These are phyloP conservation scores for Gambusia yucatana DNA, from an alignment of 2,797 vertebrate genomes.

Conservation along the genomic window DNA sequence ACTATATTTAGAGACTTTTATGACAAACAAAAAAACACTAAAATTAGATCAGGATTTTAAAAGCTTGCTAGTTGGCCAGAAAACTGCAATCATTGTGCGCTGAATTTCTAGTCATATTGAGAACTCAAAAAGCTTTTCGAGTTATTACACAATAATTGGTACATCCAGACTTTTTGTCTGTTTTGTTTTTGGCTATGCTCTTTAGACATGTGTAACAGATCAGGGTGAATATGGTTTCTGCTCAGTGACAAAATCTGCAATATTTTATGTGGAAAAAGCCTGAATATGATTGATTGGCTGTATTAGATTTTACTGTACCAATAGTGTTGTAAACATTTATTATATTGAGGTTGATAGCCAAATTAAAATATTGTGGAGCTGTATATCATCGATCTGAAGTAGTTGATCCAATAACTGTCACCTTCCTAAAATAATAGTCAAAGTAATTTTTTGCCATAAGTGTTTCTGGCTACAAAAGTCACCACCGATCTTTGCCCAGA, in stretches of 20 bases:
- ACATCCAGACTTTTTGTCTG: not conserved
- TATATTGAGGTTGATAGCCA: not conserved
- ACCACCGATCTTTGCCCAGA: no score
- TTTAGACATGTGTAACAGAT: not conserved
- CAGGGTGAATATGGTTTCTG: not conserved
- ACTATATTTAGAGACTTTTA: not conserved
- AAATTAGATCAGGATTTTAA: not conserved
- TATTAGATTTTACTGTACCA: not conserved
- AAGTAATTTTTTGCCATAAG: no score
- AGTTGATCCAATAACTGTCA: no score
- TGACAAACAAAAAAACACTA: no score
- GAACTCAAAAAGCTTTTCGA: not conserved
- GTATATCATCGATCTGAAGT: not conserved
- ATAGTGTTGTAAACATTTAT: not conserved
- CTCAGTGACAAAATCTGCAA: not conserved
- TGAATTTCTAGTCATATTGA: not conserved
- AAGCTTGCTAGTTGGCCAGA: not conserved
- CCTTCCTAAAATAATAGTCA: no score
- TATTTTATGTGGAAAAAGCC: not conserved
- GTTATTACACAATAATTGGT: not conserved
- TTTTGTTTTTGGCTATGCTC: not conserved
- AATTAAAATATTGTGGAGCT: not conserved
- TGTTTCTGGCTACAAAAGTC: no score
- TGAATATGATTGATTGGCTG: not conserved
- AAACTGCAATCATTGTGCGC: not conserved